Evolutionary conservation across 2,113 vertebrate species (phyloP).

Genomic region (Zeus faber): DNA sequence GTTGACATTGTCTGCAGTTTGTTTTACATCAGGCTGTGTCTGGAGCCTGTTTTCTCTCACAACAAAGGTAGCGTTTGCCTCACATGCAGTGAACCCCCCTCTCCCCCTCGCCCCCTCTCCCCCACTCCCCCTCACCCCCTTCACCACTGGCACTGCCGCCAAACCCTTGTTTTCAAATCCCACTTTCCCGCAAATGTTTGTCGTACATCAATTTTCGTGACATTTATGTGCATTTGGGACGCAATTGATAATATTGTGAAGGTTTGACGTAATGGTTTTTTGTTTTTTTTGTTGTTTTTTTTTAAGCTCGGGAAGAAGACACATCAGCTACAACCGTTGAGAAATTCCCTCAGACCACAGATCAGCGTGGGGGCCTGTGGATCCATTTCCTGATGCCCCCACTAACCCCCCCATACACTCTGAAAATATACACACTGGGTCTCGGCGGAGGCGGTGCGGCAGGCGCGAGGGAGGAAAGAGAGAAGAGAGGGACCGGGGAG

Average conservation of each 20-base stretch:
- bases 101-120: too few relatives aligned
- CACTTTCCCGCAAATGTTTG: too few relatives aligned
- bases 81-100: too few relatives aligned
- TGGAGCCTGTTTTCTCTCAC: too few relatives aligned
- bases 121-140: too few relatives aligned
- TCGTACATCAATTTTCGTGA: too few relatives aligned
- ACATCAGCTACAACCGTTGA: conserved; percentile 59
- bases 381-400: conserved; percentile 74
- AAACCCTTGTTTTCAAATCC: background rate
- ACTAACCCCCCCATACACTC: too few relatives aligned
- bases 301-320: conserved; percentile 18
- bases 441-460: conserved; percentile 39
- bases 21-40: too few relatives aligned
- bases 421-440: conserved; percentile 69
- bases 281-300: conserved; percentile 19
- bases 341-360: conserved; percentile 62
- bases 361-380: conserved; percentile 59
- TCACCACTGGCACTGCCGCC: conserved; percentile 8
- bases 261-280: conserved; percentile 19
- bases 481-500: conserved; percentile 31
- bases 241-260: background rate
- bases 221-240: too few relatives aligned
- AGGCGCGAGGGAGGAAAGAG: conserved; percentile 36
- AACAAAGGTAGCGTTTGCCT: too few relatives aligned
- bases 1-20: too few relatives aligned